Evolutionary conservation across 2,888 invertebrate genomes (phyloP).

Genomic region (Stratiomys singularior): DNA sequence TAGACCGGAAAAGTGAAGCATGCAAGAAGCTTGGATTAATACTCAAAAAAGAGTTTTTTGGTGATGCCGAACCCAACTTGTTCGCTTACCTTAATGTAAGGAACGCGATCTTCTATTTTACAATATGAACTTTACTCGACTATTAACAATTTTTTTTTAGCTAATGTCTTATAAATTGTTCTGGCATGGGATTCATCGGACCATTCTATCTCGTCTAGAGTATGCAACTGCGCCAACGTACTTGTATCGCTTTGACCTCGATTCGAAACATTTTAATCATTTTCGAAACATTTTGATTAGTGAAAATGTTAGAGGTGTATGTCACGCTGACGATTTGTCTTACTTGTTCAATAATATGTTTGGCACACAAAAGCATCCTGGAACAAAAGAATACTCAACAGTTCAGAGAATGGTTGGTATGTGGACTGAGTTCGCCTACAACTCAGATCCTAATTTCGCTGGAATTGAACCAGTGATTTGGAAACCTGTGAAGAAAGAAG

Average conservation of each 20-base stretch:
- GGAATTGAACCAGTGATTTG: constrained; percentile 53
- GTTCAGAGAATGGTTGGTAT: constrained; percentile 62
- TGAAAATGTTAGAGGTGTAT: constrained; percentile 62
- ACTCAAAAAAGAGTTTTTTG: no score
- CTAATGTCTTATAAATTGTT: constrained; percentile 63
- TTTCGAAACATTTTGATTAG: constrained; percentile 63
- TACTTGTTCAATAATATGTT: constrained; percentile 64
- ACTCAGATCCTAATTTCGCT: constrained; percentile 61
- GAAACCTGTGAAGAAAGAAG: constrained; percentile 57
- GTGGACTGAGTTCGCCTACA: constrained; percentile 61
- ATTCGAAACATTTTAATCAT: constrained; percentile 63
- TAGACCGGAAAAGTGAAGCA: constrained; percentile 56
- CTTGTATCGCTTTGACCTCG: constrained; percentile 64
- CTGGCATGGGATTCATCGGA: constrained; percentile 64
- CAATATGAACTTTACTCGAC: not conserved
- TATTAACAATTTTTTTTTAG: constrained; percentile 53
- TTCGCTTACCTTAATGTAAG: constrained; percentile 63
- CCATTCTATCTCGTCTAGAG: constrained; percentile 58
- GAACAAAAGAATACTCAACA: constrained; percentile 62
- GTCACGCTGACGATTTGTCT: constrained; percentile 64
- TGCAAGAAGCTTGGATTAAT: no score
- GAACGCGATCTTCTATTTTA: no score
- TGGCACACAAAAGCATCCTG: constrained; percentile 59
- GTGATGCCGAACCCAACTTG: constrained; percentile 61
- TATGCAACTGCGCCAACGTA: constrained; percentile 60